These are phyloP conservation scores for Pheosia tremula DNA, from an alignment of 2,888 invertebrate species.

Conservation along the genomic window DNA sequence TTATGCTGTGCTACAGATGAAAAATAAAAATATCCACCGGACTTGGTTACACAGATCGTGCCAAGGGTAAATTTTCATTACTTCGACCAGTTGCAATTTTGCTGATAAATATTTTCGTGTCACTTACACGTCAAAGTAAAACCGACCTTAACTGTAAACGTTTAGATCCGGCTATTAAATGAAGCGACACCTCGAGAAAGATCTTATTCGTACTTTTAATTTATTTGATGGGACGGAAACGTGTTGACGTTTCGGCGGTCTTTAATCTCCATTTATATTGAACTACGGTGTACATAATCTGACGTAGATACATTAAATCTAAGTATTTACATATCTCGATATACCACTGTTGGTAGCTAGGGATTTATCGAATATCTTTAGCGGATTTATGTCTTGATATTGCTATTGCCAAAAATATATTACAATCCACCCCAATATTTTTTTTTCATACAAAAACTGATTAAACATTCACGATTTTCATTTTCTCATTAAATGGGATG, in stretches of 20 bases:
- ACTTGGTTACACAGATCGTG: conserved; percentile 47
- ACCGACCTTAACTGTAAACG: conserved; percentile 38
- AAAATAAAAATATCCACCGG: conserved; percentile 29
- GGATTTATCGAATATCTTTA: too few species aligned
- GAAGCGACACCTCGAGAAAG: conserved; percentile 23
- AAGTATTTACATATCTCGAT: too few species aligned
- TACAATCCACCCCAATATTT: conserved; percentile 9
- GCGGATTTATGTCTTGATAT: too few species aligned
- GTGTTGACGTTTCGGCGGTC: conserved; percentile 56
- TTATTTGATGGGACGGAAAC: conserved; percentile 57
- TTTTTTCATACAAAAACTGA: conserved; percentile 11
- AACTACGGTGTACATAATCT: conserved; percentile 37
- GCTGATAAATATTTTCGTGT: conserved; percentile 55
- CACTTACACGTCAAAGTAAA: conserved; percentile 41
- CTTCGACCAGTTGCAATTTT: conserved; percentile 55
- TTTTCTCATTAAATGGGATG: conserved; percentile 35
- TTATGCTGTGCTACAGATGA: too few species aligned
- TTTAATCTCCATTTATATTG: conserved; percentile 60
- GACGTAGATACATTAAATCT: conserved; percentile 11
- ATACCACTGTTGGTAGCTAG: too few species aligned
- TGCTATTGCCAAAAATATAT: too few species aligned
- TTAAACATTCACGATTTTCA: conserved; percentile 20
- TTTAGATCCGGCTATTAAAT: conserved; percentile 49
- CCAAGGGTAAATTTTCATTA: conserved; percentile 58
- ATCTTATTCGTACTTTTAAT: conserved; percentile 58